Conservation (phyloP, 1,140 invertebrate genomes). For the Brachionus angularis region DNA sequence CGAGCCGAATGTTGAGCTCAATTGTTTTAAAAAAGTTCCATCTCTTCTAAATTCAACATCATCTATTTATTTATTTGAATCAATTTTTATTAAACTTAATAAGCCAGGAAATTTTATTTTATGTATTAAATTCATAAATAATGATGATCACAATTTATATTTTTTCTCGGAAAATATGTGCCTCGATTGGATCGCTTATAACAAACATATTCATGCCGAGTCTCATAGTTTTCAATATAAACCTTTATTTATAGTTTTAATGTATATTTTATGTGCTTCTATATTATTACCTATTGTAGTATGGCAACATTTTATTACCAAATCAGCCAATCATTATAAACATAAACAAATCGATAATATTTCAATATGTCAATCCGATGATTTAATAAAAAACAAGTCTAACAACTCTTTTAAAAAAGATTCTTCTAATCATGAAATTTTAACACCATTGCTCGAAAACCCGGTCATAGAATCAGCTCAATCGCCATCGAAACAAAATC, state of each 20-base stretch:
- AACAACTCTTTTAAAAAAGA: no score
- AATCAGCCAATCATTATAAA: no score
- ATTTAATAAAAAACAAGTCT: no score
- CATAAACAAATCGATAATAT: no score
- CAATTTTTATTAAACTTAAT: neutral
- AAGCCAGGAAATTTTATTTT: neutral
- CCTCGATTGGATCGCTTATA: neutral
- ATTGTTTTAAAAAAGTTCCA: no score
- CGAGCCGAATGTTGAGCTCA: no score
- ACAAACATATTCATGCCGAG: neutral
- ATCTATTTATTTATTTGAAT: neutral
- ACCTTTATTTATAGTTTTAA: constrained; percentile 19
- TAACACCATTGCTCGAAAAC: no score
- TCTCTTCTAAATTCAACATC: neutral
- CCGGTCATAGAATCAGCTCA: no score
- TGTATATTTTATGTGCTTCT: constrained; percentile 26
- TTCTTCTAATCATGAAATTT: no score
- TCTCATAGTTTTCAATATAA: constrained; percentile 16
- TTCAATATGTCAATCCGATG: no score
- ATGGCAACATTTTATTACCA: neutral
- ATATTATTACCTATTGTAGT: neutral
- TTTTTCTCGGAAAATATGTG: constrained; percentile 24
- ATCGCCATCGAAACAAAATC: no score
- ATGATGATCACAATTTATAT: neutral
- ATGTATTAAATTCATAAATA: neutral